Evolutionary conservation across 92 coral and sea anemone genomes (phyloP).

Genomic region (Meandrina meandrites): DNA sequence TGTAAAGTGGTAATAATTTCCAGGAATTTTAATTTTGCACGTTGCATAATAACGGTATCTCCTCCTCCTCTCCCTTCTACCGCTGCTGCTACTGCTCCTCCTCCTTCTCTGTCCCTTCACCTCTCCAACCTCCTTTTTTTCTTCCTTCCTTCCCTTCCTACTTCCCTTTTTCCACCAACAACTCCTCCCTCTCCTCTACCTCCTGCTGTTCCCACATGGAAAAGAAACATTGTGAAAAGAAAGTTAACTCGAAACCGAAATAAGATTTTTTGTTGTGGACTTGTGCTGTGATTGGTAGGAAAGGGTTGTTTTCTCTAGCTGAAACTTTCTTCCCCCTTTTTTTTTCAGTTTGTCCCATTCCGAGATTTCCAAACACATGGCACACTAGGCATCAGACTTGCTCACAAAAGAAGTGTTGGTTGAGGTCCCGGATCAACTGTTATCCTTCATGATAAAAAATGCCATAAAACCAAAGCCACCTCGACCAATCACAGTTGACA

Average conservation of each 20-base stretch:
- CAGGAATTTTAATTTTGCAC: too few species aligned
- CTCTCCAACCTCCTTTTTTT: background rate
- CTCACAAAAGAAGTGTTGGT: slow-evolving; percentile 89
- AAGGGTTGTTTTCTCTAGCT: background rate
- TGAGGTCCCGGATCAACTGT: slow-evolving; percentile 81
- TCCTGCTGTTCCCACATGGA: background rate
- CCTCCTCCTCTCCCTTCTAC: background rate
- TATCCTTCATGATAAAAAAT: slow-evolving; percentile 66
- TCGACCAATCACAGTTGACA: slow-evolving; percentile 56
- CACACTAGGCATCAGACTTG: slow-evolving; percentile 62
- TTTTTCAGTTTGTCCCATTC: slow-evolving; percentile 95
- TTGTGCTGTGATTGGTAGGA: background rate
- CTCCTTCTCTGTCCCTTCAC: background rate
- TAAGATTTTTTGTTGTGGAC: background rate
- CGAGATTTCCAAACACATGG: slow-evolving; percentile 90
- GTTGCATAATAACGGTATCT: background rate
- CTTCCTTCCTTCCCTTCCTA: background rate
- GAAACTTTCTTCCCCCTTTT: background rate
- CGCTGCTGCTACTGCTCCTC: background rate
- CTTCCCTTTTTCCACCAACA: background rate
- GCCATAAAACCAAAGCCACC: slow-evolving; percentile 65
- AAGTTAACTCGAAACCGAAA: background rate
- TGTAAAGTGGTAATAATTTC: too few species aligned
- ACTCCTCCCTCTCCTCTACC: background rate
- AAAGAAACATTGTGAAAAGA: background rate